Percentiles rank a stretch among this genome's conserved stretches.
These are phyloP conservation scores for Panzeria rudis DNA, from an alignment of 2,888 invertebrate species.

Conservation along the genomic window DNA sequence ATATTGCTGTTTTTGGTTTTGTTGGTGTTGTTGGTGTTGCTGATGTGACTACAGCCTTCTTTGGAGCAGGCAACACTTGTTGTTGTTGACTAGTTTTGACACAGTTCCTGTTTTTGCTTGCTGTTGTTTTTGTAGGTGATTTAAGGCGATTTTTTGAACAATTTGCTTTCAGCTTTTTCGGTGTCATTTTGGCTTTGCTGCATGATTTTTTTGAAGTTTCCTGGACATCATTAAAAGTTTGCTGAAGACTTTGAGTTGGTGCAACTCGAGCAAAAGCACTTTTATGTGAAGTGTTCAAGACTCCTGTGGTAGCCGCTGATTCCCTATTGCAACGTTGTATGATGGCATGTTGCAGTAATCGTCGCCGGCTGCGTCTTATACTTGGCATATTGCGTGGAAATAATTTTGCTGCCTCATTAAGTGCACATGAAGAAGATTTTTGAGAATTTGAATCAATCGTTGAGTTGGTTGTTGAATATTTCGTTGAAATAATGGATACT, in stretches of 20 bases:
- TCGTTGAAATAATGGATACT: conserved; percentile 60
- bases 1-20: conserved; percentile 35
- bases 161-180: conserved; percentile 75
- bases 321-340: conserved; percentile 59
- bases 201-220: conserved; percentile 49
- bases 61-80: conserved; percentile 24
- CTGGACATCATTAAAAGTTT: conserved; percentile 55
- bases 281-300: conserved; percentile 61
- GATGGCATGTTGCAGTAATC: conserved; percentile 71
- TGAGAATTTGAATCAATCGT: conserved; percentile 77
- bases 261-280: conserved; percentile 68
- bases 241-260: conserved; percentile 61
- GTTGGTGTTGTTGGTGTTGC: conserved; percentile 61
- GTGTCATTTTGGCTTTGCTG: conserved; percentile 75
- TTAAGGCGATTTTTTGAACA: conserved; percentile 77
- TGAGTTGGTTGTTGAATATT: conserved; percentile 72
- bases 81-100: conserved; percentile 60
- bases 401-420: conserved; percentile 79
- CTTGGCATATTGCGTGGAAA: conserved; percentile 83
- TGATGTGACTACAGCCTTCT: conserved; percentile 29
- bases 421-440: conserved; percentile 74
- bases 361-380: conserved; percentile 80
- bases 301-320: conserved; percentile 49
- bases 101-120: conserved; percentile 21
- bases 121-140: conserved; percentile 17